phyloP scores from a whole-genome alignment of 2,113 vertebrate species.

The Okapia johnstoni region DNA sequence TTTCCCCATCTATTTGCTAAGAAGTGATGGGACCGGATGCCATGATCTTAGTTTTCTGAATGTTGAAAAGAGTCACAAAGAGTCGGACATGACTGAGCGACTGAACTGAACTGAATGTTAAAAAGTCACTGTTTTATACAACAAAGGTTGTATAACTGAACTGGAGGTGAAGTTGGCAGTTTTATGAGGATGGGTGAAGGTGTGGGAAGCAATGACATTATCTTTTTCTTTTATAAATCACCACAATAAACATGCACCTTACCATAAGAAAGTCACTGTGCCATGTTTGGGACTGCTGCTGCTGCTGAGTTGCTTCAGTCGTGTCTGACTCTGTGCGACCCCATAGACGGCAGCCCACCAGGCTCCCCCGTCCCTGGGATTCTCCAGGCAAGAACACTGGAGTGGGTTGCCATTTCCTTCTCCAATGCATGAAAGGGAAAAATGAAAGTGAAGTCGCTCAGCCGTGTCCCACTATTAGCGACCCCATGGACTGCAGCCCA shows the following conservation, averaged over 20 bases:
- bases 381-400: too few species aligned
- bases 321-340: too few species aligned
- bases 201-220: not conserved
- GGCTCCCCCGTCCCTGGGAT: too few species aligned
- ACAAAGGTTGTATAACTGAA: not conserved
- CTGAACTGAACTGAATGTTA: not conserved
- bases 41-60: not conserved
- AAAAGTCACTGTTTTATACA: too few species aligned
- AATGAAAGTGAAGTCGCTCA: too few species aligned
- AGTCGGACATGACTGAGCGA: fast-evolving
- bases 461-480: too few species aligned
- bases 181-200: not conserved
- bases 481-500: too few species aligned
- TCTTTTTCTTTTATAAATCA: not conserved
- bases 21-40: not conserved
- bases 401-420: too few species aligned
- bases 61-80: not conserved
- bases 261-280: not conserved
- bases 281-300: not conserved
- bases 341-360: too few species aligned
- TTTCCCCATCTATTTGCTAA: not conserved
- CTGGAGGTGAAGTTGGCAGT: not conserved
- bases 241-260: not conserved
- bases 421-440: too few species aligned
- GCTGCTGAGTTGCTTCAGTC: too few species aligned